phyloP scores from a whole-genome alignment of 23 tunicate genomes.

The Oikopleura vanhoeffeni region DNA sequence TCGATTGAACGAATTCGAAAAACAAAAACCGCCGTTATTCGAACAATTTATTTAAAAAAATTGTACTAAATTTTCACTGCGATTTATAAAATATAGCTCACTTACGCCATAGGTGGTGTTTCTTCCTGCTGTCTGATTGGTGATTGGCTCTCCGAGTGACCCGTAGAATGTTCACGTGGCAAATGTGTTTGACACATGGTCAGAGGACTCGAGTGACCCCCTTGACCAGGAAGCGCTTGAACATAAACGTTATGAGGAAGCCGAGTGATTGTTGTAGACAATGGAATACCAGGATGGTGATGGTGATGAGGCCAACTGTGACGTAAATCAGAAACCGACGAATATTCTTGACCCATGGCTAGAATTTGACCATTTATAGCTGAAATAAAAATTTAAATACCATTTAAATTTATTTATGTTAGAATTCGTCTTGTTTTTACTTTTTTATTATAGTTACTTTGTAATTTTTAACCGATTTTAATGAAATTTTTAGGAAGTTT shows the following conservation, averaged over 20 bases:
- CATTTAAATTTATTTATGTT: too few relatives aligned
- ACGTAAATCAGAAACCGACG: neutral
- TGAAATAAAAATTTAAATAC: too few relatives aligned
- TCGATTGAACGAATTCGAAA: too few relatives aligned
- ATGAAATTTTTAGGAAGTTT: too few relatives aligned
- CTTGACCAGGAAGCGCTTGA: neutral
- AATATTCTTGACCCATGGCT: neutral
- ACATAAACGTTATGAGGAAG: neutral
- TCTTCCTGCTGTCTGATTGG: neutral
- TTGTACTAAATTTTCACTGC: too few relatives aligned
- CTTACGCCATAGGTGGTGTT: neutral
- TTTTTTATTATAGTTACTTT: too few relatives aligned
- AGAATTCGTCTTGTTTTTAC: too few relatives aligned
- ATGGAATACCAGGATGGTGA: neutral
- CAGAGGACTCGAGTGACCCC: neutral
- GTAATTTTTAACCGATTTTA: too few relatives aligned
- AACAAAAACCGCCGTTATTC: too few relatives aligned
- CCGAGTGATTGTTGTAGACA: neutral
- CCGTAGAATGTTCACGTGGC: neutral
- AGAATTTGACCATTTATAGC: neutral
- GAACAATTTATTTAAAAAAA: too few relatives aligned
- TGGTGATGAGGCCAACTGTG: conserved; percentile 2
- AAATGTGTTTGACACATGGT: neutral
- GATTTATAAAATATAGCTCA: too few relatives aligned
- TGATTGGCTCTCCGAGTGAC: neutral